A percentile compares a stretch with the other conserved stretches of the same genome.
Conservation (phyloP, 2,888 invertebrate species). For the Brachyopa scutellaris region DNA sequence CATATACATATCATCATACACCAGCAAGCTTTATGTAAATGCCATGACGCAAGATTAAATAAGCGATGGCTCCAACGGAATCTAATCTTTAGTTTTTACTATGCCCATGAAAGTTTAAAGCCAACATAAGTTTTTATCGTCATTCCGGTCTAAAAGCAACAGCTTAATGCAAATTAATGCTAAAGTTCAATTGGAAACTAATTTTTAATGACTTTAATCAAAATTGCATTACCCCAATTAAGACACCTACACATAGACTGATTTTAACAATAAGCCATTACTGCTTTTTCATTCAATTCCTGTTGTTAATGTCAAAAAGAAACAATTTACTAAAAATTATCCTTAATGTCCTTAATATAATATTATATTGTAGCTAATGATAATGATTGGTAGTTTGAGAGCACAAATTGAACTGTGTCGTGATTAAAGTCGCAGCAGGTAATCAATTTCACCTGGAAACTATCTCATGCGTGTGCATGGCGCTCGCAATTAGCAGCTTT, state of each 20-base stretch:
- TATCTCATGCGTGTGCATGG: constrained; percentile 77
- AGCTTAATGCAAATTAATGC: too few relatives aligned
- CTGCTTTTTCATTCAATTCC: background rate
- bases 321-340: constrained; percentile 33
- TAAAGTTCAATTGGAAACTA: too few relatives aligned
- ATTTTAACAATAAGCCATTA: background rate
- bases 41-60: too few relatives aligned
- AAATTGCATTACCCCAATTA: constrained; percentile 23
- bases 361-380: constrained; percentile 41
- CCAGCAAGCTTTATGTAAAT: too few relatives aligned
- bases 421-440: constrained; percentile 71
- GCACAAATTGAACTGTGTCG: constrained; percentile 51
- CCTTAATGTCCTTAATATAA: constrained; percentile 49
- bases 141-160: too few relatives aligned
- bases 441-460: constrained; percentile 80
- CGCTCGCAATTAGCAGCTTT: constrained; percentile 65
- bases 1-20: too few relatives aligned
- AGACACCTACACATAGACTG: background rate
- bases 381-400: constrained; percentile 55
- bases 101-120: too few relatives aligned
- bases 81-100: too few relatives aligned
- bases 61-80: too few relatives aligned
- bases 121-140: too few relatives aligned
- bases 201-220: constrained; percentile 22
- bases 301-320: constrained; percentile 1